Conservation (phyloP, 2,888 invertebrate species). For the Diploptera punctata region DNA sequence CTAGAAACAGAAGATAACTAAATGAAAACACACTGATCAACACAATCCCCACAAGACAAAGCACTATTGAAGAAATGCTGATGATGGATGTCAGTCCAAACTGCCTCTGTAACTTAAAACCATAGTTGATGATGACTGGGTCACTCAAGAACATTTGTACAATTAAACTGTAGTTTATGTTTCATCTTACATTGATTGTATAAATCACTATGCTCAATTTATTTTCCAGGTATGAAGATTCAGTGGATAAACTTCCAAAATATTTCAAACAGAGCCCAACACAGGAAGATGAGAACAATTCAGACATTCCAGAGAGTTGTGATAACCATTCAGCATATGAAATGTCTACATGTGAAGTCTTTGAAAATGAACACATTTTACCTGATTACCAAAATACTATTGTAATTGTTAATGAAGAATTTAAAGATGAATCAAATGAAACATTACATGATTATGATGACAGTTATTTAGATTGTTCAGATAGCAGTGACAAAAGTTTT, state of each 20-base stretch:
- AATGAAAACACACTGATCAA: too few relatives aligned
- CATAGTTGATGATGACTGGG: too few relatives aligned
- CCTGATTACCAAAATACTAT: background rate
- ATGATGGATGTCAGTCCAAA: too few relatives aligned
- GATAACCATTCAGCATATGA: background rate
- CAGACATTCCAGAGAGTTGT: too few relatives aligned
- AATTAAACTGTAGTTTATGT: too few relatives aligned
- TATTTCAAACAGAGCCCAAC: background rate
- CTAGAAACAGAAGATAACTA: too few relatives aligned
- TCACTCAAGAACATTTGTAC: too few relatives aligned
- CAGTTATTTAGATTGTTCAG: background rate
- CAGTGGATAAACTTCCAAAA: background rate
- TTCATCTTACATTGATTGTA: too few relatives aligned
- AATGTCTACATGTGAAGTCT: background rate
- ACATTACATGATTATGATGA: background rate
- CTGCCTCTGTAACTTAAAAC: too few relatives aligned
- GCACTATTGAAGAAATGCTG: too few relatives aligned
- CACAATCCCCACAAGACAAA: too few relatives aligned
- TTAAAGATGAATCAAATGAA: background rate
- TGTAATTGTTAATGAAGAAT: background rate
- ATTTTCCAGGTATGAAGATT: background rate
- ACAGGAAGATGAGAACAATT: too few relatives aligned
- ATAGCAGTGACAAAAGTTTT: background rate
- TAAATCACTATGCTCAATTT: background rate
- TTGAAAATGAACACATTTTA: background rate